Evolutionary conservation across 2,113 vertebrate species (phyloP).

Genomic region (Sturnus vulgaris): DNA sequence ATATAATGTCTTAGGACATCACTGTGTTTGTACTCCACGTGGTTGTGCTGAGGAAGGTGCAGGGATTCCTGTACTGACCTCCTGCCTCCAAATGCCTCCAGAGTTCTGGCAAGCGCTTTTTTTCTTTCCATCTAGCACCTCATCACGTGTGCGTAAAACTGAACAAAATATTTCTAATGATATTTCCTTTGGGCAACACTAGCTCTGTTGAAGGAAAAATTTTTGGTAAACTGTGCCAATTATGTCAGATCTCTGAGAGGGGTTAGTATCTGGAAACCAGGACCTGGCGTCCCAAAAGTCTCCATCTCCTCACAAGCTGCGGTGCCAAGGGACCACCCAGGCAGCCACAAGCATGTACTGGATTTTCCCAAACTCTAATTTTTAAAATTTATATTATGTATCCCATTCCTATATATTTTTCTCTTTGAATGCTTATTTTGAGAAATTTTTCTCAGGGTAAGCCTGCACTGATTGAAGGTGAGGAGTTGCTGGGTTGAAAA

Average conservation of each 20-base stretch:
- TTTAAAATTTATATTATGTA: neutral
- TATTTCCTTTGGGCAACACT: neutral
- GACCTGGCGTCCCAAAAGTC: fast-evolving
- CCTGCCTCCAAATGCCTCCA: neutral
- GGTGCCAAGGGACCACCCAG: neutral
- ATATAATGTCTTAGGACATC: neutral
- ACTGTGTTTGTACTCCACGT: neutral
- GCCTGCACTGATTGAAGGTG: neutral
- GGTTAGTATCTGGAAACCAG: neutral
- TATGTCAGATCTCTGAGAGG: neutral
- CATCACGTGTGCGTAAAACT: neutral
- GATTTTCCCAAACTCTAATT: neutral
- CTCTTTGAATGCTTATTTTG: neutral
- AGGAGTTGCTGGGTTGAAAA: neutral
- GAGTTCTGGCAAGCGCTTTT: neutral
- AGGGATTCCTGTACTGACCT: neutral
- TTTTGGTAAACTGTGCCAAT: neutral
- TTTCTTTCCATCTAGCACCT: neutral
- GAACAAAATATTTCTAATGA: neutral
- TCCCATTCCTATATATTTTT: neutral
- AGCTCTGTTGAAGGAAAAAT: neutral
- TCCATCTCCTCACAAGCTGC: neutral
- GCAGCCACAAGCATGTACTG: neutral
- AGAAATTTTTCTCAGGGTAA: neutral
- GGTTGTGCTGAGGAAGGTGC: neutral